Base-by-base conservation (phyloP, 2,113 vertebrate species). In the Nibea albiflora region DNA sequence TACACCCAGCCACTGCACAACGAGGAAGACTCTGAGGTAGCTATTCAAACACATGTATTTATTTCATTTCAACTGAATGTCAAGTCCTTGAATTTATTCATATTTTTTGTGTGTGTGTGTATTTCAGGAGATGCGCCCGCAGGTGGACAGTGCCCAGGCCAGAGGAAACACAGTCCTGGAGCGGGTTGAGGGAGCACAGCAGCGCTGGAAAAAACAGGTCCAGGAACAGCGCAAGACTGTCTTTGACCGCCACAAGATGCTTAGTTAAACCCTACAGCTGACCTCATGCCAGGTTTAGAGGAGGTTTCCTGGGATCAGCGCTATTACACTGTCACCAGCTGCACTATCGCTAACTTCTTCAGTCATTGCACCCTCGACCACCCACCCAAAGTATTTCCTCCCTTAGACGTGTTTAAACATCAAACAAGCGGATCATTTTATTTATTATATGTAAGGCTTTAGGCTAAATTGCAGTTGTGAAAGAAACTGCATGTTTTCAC, bases 171-270 rank as follows among this genome's bases (percentile, higher is more conserved):
- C 97, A 0, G 95, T 99, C 77, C 94, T 99, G 92, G 98, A 98
- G 90, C 92, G 97, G 1, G 96, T 99, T 16, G 98, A 99, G 72
- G 97, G 98, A 0, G 98, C 97, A 0, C 98, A 99, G 94, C 97
- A 99, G 90, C 96, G 98, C 79, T 99, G 98, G 98, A 99, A 99
- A 88, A 95, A 96, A 84, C 98, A 99, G 89, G 98, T 99, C 84
- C 97, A 98, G 94, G 98, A 99, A 83, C 98, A 99, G 89, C 95
- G 98, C 83, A 98, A 97, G 94, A 98, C 98, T 0, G 98, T 99
- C 47, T 99, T 99, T 0, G 97, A 99, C 80, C 96, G 97, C 31
- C 98, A 99, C 92, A 98, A 99, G 94, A 96, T 99, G 95, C 96
- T 99, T 42, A 99, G 98, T 92, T 99, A 95, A 89, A 12, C 31